Evolutionary conservation across 2,113 vertebrate genomes (phyloP).

Genomic region (Carlito syrichta): DNA sequence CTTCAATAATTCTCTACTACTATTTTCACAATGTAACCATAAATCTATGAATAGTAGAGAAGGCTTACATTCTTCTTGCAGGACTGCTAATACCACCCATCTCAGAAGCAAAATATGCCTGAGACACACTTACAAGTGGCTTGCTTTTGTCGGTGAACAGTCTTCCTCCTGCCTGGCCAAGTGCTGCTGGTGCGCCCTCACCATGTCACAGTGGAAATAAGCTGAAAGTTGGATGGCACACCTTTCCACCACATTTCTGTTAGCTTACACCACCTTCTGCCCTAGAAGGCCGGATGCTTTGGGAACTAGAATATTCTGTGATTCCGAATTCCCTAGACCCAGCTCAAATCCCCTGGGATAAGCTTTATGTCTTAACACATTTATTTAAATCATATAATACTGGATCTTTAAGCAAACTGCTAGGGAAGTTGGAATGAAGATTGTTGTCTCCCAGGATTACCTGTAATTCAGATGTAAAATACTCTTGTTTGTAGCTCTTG

Average conservation of each 20-base stretch:
- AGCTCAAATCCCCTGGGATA: background rate
- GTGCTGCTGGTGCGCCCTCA: background rate
- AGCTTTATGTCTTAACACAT: background rate
- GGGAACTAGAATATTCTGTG: background rate
- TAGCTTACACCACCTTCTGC: background rate
- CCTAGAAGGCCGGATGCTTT: background rate
- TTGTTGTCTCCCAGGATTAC: background rate
- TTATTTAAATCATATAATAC: background rate
- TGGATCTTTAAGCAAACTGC: background rate
- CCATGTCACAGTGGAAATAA: background rate
- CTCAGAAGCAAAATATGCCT: background rate
- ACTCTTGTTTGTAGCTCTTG: background rate
- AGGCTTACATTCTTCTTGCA: background rate
- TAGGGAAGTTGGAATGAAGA: background rate
- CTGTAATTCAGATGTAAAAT: background rate
- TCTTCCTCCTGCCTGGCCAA: background rate
- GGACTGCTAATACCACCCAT: background rate
- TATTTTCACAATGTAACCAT: background rate
- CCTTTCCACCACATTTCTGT: background rate
- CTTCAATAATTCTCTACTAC: background rate
- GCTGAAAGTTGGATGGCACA: accelerated
- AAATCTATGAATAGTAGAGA: background rate
- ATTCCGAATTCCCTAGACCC: background rate
- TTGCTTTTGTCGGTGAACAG: background rate
- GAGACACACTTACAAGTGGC: background rate